Evolutionary conservation across 2,113 vertebrate species (phyloP).

Genomic region (Gasterosteus nipponicus): DNA sequence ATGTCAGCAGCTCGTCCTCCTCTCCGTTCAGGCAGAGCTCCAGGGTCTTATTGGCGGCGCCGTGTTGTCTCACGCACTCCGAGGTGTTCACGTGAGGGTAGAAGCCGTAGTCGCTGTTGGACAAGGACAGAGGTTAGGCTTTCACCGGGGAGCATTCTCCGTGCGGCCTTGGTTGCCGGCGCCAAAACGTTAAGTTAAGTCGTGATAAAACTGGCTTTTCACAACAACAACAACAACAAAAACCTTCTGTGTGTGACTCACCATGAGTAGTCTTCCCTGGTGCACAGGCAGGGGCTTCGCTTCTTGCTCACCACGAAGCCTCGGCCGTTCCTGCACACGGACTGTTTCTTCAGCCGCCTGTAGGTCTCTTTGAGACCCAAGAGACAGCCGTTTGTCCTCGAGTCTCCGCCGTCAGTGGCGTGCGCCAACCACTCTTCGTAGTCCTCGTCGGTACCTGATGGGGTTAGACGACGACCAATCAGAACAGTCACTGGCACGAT

Average conservation of each 20-base stretch:
- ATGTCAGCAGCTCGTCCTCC: conserved; percentile 76
- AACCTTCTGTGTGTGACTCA: not conserved
- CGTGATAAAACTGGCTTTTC: not conserved
- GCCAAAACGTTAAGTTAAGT: too few relatives aligned
- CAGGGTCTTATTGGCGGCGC: conserved; percentile 63
- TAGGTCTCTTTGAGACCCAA: conserved; percentile 79
- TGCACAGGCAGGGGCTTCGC: conserved; percentile 74
- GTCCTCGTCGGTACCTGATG: conserved; percentile 72
- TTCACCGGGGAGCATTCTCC: not conserved
- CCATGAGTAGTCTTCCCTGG: conserved; percentile 79
- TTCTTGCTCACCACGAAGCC: conserved; percentile 71
- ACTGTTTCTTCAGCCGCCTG: conserved; percentile 78
- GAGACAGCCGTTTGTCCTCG: conserved; percentile 75
- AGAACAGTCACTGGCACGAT: not conserved
- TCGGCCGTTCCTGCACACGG: conserved; percentile 78
- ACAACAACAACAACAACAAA: too few relatives aligned
- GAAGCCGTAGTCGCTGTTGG: conserved; percentile 82
- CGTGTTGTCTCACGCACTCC: conserved; percentile 76
- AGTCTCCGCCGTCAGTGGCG: conserved; percentile 44
- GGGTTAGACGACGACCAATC: not conserved
- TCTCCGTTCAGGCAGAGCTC: conserved; percentile 78
- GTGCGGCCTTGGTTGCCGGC: not conserved
- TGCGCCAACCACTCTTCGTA: conserved; percentile 86
- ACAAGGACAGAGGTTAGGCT: not conserved
- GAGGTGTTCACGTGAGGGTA: conserved; percentile 77